Conservation (phyloP, 2,113 vertebrate species). For the Myrmecobius fasciatus region DNA sequence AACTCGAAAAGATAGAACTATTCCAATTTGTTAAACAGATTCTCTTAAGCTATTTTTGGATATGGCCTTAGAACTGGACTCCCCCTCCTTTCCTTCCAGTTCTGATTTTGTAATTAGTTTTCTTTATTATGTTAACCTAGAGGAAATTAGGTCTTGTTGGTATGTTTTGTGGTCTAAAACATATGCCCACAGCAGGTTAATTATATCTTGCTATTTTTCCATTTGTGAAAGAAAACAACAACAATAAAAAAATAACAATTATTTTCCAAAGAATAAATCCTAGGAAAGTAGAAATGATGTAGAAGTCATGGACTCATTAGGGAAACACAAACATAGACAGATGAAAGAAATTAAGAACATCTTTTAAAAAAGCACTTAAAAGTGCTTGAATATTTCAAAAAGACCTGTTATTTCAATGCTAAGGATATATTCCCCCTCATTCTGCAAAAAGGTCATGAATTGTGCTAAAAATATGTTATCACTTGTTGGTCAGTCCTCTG, state of each 20-base stretch:
- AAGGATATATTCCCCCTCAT: not conserved
- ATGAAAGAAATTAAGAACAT: not conserved
- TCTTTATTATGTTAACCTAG: slow-evolving; percentile 56
- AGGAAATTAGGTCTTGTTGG: slow-evolving; percentile 54
- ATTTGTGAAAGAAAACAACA: slow-evolving; percentile 5
- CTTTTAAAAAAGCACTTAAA: not conserved
- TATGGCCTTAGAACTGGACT: not conserved
- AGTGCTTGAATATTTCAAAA: not conserved
- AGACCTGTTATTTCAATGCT: not conserved
- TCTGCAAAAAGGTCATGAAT: not conserved
- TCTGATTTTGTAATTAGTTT: slow-evolving; percentile 55
- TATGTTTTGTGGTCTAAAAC: slow-evolving; percentile 52
- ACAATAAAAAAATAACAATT: not conserved
- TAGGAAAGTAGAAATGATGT: slow-evolving; percentile 5
- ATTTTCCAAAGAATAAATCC: slow-evolving; percentile 10
- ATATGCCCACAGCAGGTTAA: slow-evolving; percentile 50
- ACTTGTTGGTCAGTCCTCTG: not conserved
- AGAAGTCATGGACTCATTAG: not conserved
- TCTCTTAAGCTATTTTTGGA: slow-evolving; percentile 16
- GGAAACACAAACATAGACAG: not conserved
- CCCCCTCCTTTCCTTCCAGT: slow-evolving; percentile 28
- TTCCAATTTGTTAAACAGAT: not conserved
- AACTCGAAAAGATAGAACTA: slow-evolving; percentile 34
- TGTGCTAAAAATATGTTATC: not conserved
- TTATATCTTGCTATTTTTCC: slow-evolving; percentile 48